A percentile compares a stretch with the other conserved stretches of the same genome.
These are phyloP conservation scores for Caracal caracal DNA, from an alignment of 2,113 vertebrate genomes.

Conservation along the genomic window DNA sequence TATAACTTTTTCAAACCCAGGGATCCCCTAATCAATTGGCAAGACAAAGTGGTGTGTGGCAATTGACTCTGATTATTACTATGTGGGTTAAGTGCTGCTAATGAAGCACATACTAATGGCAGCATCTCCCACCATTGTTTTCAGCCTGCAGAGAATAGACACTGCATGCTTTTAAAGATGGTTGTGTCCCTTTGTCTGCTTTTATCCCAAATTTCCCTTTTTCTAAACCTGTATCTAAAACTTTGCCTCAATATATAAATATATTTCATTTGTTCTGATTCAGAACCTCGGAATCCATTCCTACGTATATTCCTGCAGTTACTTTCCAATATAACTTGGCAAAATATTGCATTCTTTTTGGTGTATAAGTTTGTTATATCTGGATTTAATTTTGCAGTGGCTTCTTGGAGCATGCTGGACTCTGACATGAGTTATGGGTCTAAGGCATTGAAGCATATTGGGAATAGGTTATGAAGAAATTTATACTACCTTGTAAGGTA, in stretches of 20 bases:
- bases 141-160: neutral
- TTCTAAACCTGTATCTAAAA: neutral
- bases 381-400: neutral
- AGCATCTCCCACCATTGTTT: neutral
- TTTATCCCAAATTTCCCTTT: neutral
- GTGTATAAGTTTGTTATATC: neutral
- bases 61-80: neutral
- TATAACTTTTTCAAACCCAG: neutral
- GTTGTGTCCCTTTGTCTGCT: neutral
- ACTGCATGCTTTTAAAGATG: neutral
- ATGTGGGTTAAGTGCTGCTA: neutral
- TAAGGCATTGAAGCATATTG: neutral
- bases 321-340: neutral
- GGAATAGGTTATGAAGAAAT: neutral
- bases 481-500: neutral
- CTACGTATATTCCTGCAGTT: neutral
- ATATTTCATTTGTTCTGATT: neutral
- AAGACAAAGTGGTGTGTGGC: neutral
- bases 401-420: neutral
- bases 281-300: neutral
- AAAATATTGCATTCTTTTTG: conserved; percentile 5
- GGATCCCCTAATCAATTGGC: neutral
- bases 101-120: neutral
- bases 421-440: neutral
- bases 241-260: neutral